Evolutionary conservation across 30 jellyfish, hydroid and myxozoan species (phyloP).

Genomic region (Mastigias papua): DNA sequence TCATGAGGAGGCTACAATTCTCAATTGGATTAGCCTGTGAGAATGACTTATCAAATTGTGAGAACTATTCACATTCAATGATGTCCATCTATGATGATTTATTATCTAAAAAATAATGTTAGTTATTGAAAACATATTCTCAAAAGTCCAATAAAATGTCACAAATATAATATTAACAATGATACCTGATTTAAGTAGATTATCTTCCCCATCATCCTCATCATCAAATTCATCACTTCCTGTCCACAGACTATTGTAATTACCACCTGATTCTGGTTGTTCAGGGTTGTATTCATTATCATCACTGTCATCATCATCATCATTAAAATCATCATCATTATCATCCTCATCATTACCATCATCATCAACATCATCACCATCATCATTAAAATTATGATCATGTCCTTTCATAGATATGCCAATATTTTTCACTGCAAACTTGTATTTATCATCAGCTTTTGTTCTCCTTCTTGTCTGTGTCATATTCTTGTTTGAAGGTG

Average conservation of each 20-base stretch:
- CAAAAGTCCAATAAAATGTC: neutral
- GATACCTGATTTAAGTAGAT: neutral
- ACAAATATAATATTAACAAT: neutral
- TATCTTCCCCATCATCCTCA: constrained; percentile 2
- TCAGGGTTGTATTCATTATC: too few relatives aligned
- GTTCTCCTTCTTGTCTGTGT: too few relatives aligned
- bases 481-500: too few relatives aligned
- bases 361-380: neutral
- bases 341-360: neutral
- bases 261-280: neutral
- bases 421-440: too few relatives aligned
- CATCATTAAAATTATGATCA: neutral
- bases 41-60: too few relatives aligned
- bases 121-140: too few relatives aligned
- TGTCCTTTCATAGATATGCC: neutral
- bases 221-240: constrained; percentile 9
- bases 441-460: too few relatives aligned
- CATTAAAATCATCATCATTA: neutral
- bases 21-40: too few relatives aligned
- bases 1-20: too few relatives aligned
- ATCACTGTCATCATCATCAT: neutral
- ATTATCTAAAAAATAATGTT: too few relatives aligned
- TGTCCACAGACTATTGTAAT: neutral
- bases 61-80: too few relatives aligned
- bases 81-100: too few relatives aligned